A percentile compares a stretch with the other conserved stretches of the same genome.
phyloP scores from a whole-genome alignment of 2,888 invertebrate genomes.

The Dryobotodes eremita region DNA sequence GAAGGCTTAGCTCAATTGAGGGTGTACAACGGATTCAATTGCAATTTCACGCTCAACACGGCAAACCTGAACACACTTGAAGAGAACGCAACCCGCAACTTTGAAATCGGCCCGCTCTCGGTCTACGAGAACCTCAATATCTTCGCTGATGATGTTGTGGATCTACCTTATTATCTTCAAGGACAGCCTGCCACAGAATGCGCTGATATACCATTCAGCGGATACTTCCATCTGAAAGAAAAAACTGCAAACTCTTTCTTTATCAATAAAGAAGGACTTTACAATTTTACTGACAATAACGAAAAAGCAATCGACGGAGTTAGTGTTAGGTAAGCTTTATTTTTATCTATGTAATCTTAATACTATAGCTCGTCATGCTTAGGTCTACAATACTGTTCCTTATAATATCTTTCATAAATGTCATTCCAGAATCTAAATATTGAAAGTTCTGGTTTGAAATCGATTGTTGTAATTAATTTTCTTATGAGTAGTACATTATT shows the following conservation, averaged over 20 bases:
- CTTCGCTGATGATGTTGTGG: conserved; percentile 67
- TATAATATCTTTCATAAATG: conserved; percentile 80
- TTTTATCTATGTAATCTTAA: not conserved
- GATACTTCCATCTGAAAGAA: conserved; percentile 77
- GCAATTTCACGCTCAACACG: conserved; percentile 85
- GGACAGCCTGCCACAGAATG: conserved; percentile 76
- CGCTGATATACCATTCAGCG: conserved; percentile 70
- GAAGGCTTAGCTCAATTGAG: conserved; percentile 92
- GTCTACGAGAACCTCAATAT: conserved; percentile 86
- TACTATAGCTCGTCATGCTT: conserved; percentile 80
- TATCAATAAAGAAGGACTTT: conserved; percentile 75
- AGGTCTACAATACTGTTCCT: conserved; percentile 71
- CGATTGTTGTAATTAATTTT: conserved; percentile 72
- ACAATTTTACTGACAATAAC: conserved; percentile 83
- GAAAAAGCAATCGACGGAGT: conserved; percentile 86
- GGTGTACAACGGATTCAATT: conserved; percentile 93
- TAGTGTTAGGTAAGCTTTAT: conserved; percentile 79
- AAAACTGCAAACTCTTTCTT: conserved; percentile 86
- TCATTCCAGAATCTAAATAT: conserved; percentile 83
- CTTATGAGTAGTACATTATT: conserved; percentile 77
- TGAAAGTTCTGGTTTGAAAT: conserved; percentile 74
- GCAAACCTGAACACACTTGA: conserved; percentile 55
- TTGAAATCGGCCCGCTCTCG: conserved; percentile 78
- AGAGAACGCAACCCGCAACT: conserved; percentile 64
- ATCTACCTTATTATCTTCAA: conserved; percentile 81